A percentile compares a stretch with the other conserved stretches of the same genome.
Conservation (phyloP, 2,888 invertebrate species). For the Formica aserva region DNA sequence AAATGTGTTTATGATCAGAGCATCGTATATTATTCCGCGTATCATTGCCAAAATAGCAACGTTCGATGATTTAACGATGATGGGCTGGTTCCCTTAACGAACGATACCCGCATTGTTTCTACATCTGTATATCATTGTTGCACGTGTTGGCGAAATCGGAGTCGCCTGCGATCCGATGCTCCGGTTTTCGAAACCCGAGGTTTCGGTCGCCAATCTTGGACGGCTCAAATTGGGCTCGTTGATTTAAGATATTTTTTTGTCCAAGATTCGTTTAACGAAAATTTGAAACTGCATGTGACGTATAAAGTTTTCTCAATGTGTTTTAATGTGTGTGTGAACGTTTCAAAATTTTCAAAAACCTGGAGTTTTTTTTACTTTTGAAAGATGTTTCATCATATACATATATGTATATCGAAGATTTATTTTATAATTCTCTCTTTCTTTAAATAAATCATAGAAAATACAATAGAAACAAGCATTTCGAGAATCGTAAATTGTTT, state of each 20-base stretch:
- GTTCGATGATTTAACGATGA: not conserved
- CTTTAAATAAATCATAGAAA: not conserved
- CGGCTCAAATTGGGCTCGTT: not conserved
- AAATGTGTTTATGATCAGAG: constrained; percentile 7
- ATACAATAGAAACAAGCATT: too few relatives aligned
- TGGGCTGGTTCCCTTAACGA: not conserved
- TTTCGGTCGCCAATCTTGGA: not conserved
- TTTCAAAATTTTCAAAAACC: not conserved
- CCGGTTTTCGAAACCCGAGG: not conserved
- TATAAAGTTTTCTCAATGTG: not conserved
- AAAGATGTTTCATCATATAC: not conserved
- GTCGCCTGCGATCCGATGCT: not conserved
- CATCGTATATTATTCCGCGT: not conserved
- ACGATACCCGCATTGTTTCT: not conserved
- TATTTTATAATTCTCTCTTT: not conserved
- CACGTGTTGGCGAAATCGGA: not conserved
- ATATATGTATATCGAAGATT: not conserved
- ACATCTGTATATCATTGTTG: not conserved
- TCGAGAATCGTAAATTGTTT: too few relatives aligned
- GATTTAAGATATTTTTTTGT: not conserved
- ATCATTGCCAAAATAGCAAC: not conserved
- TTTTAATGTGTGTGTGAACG: not conserved
- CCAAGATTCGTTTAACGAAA: not conserved
- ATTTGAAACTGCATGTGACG: not conserved
- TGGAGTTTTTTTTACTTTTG: not conserved